These are phyloP conservation scores for Drosophila athabasca DNA, from an alignment of 1,140 invertebrate species.

Conservation along the genomic window DNA sequence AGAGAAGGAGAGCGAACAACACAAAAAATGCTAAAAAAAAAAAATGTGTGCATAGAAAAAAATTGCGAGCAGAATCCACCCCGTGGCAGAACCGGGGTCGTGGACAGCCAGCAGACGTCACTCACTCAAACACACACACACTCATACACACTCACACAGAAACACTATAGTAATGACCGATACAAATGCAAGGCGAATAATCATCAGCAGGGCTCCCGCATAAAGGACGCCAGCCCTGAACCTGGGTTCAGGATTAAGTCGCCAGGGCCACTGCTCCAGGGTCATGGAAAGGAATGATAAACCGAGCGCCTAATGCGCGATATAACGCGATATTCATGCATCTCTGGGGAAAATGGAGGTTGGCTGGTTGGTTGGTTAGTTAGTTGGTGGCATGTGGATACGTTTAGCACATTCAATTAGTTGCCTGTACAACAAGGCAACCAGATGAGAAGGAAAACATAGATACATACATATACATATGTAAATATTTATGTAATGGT, in stretches of 20 bases:
- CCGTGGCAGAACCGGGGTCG: slow-evolving; percentile 33
- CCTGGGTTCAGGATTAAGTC: slow-evolving; percentile 30
- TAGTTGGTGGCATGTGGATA: too few species aligned
- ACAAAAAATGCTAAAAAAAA: slow-evolving; percentile 63
- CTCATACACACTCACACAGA: slow-evolving; percentile 9
- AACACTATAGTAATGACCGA: slow-evolving; percentile 64
- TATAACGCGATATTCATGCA: slow-evolving; percentile 60
- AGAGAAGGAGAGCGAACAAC: slow-evolving; percentile 1
- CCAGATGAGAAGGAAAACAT: slow-evolving; percentile 17
- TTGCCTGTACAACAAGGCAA: slow-evolving; percentile 49
- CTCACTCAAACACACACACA: slow-evolving; percentile 34
- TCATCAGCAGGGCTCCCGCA: too few species aligned
- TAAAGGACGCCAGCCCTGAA: slow-evolving; percentile 1
- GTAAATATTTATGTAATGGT: too few species aligned
- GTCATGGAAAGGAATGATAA: slow-evolving; percentile 32
- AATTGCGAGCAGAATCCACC: slow-evolving; percentile 67
- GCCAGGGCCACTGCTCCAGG: slow-evolving; percentile 22
- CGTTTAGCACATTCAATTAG: slow-evolving; percentile 77
- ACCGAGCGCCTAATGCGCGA: slow-evolving; percentile 74
- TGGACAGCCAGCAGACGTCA: slow-evolving; percentile 72
- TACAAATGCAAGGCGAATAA: slow-evolving; percentile 56
- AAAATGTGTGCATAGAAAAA: slow-evolving; percentile 48
- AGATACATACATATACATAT: too few species aligned
- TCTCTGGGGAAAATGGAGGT: slow-evolving; percentile 5
- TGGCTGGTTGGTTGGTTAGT: slow-evolving; percentile 7